Percentiles rank a stretch among this genome's conserved stretches.
Conservation (phyloP, 2,797 vertebrate species). For the Gambusia yucatana region DNA sequence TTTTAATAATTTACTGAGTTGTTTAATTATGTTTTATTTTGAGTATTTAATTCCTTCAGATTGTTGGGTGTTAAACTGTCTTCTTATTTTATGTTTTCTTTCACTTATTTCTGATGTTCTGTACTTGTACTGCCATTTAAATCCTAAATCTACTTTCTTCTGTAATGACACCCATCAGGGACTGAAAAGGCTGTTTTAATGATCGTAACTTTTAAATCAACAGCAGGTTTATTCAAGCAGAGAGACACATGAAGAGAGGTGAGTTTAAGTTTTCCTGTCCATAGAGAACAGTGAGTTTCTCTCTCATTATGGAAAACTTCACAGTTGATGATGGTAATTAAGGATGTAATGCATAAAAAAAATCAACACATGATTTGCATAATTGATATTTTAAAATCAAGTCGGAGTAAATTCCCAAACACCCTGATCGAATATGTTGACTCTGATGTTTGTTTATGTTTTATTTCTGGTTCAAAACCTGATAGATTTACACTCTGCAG, state of each 20-base stretch:
- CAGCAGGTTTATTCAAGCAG: conserved; percentile 26
- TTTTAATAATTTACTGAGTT: too few relatives aligned
- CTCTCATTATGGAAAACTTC: conserved; percentile 12
- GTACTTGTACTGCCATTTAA: conserved; percentile 52
- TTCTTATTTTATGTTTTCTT: too few relatives aligned
- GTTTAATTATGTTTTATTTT: too few relatives aligned
- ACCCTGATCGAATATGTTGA: background rate
- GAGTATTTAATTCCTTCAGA: too few relatives aligned
- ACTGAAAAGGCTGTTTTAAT: conserved; percentile 45
- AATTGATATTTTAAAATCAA: background rate
- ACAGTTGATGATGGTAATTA: background rate
- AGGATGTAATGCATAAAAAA: background rate
- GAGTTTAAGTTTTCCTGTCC: conserved; percentile 16
- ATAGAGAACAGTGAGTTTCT: background rate
- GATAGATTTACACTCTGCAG: background rate
- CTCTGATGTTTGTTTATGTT: background rate
- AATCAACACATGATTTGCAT: background rate
- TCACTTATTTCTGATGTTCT: background rate
- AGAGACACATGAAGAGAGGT: conserved; percentile 31
- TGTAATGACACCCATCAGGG: conserved; percentile 50
- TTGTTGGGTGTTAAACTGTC: too few relatives aligned
- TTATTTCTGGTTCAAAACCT: background rate
- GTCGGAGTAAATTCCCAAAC: background rate
- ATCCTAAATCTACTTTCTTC: conserved; percentile 36
- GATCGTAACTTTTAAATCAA: conserved; percentile 62